Conservation (phyloP, 2,113 vertebrate genomes). For the Nothoprocta pentlandii region DNA sequence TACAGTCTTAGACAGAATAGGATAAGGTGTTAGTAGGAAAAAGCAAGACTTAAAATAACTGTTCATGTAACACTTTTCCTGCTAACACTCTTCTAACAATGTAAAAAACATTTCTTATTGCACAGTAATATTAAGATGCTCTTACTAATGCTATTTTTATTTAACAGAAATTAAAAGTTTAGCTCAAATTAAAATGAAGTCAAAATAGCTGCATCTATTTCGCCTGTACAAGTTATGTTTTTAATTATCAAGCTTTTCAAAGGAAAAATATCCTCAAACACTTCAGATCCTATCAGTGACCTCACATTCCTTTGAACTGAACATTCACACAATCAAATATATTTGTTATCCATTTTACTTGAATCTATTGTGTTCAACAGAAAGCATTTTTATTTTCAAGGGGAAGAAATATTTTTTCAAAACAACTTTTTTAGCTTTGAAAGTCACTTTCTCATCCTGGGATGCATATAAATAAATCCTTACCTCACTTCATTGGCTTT, state of each 20-base stretch:
- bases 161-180: neutral
- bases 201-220: neutral
- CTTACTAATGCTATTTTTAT: neutral
- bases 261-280: neutral
- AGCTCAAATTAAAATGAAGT: neutral
- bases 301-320: conserved; percentile 24
- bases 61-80: neutral
- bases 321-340: neutral
- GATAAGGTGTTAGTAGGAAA: neutral
- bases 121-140: neutral
- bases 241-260: conserved; percentile 30
- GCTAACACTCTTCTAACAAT: neutral
- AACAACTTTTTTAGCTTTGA: conserved; percentile 8
- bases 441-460: conserved; percentile 33
- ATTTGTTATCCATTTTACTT: conserved; percentile 32
- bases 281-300: neutral
- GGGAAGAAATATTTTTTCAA: neutral
- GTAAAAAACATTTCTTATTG: neutral
- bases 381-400: neutral
- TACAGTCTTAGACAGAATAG: conserved; percentile 40
- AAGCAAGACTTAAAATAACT: conserved; percentile 52
- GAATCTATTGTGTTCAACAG: conserved; percentile 21
- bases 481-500: conserved; percentile 34
- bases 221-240: neutral
- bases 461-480: conserved; percentile 59